Percentiles rank a stretch among this genome's conserved stretches.
Conservation (phyloP, 1,140 invertebrate species). For the Drosophila oshimai region DNA sequence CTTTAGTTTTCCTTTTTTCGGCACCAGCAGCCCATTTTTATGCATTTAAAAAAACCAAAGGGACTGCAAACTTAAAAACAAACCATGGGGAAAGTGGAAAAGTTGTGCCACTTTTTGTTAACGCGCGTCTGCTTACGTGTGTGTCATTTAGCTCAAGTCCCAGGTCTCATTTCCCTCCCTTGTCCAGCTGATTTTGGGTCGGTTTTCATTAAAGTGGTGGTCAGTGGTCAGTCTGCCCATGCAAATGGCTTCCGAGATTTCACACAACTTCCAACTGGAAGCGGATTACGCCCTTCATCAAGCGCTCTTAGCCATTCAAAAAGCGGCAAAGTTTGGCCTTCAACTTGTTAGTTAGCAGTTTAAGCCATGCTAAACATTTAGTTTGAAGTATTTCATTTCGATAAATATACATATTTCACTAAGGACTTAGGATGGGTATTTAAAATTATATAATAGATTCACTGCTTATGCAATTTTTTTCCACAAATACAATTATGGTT, state of each 20-base stretch:
- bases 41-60: constrained; percentile 61
- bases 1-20: constrained; percentile 12
- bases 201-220: constrained; percentile 26
- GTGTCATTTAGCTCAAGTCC: constrained; percentile 28
- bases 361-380: too few species aligned
- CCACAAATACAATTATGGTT: too few species aligned
- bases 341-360: too few species aligned
- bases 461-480: too few species aligned
- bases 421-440: too few species aligned
- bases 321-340: too few species aligned
- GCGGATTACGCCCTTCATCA: constrained; percentile 12
- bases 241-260: constrained; percentile 15
- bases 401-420: too few species aligned
- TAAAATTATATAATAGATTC: too few species aligned
- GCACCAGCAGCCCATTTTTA: constrained; percentile 46
- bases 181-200: constrained; percentile 8
- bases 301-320: neutral
- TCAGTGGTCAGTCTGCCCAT: constrained; percentile 10
- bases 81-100: constrained; percentile 32
- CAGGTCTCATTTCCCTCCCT: constrained; percentile 3
- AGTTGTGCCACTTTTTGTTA: constrained; percentile 61
- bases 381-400: too few species aligned
- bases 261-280: neutral
- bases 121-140: constrained; percentile 58
- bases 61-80: constrained; percentile 61